A percentile compares a stretch with the other conserved stretches of the same genome.
Evolutionary conservation across 2,888 invertebrate genomes (phyloP).

Genomic region (Pollenia amentaria): DNA sequence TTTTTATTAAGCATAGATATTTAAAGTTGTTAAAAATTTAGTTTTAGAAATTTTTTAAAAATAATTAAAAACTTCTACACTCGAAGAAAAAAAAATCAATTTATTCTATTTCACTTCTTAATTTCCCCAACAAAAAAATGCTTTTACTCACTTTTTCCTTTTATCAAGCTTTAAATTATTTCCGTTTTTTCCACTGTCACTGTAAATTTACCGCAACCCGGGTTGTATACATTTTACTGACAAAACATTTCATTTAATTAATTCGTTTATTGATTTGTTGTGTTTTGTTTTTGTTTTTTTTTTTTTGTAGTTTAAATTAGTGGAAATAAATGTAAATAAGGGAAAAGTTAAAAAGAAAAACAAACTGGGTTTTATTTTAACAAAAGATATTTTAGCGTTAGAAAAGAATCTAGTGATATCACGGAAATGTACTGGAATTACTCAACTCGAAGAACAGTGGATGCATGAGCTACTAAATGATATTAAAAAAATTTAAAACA

Average conservation of each 20-base stretch:
- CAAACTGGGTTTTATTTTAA: not conserved
- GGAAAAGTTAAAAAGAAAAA: not conserved
- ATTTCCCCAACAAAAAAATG: not conserved
- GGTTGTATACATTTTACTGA: conserved; percentile 30
- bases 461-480: not conserved
- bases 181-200: not conserved
- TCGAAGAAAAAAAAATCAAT: too few relatives aligned
- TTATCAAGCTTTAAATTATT: not conserved
- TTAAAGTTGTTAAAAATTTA: too few relatives aligned
- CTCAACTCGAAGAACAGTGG: not conserved
- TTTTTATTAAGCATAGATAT: too few relatives aligned
- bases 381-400: conserved; percentile 3
- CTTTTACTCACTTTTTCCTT: not conserved
- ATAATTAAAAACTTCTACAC: too few relatives aligned
- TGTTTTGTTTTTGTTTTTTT: not conserved
- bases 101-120: too few relatives aligned
- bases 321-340: not conserved
- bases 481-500: too few relatives aligned
- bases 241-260: conserved; percentile 32
- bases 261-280: conserved; percentile 10
- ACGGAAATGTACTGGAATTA: not conserved
- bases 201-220: not conserved
- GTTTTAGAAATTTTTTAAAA: too few relatives aligned
- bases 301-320: not conserved
- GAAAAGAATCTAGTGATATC: conserved; percentile 13